Base-by-base conservation (phyloP, 2,113 vertebrate species). In the Amphiprion ocellaris region DNA sequence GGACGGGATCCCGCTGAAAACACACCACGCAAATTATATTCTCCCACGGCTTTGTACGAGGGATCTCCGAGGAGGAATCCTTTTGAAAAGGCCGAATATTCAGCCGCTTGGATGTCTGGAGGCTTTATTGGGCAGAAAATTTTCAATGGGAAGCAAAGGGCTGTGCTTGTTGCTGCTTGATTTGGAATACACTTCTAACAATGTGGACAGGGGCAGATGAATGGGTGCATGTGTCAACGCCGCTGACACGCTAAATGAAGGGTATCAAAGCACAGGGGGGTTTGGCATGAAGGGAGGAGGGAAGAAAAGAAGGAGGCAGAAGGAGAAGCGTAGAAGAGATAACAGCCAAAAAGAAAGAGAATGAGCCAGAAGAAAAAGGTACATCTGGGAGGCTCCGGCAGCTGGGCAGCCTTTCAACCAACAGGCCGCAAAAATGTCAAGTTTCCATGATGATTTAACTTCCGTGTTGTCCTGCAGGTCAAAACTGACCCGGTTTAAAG, bases 211-310 rank as follows among this genome's bases (percentile, higher is more conserved):
- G 77, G 53, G 74, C 6, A 47, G 87, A 78, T 91, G 81, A 89
- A 91, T 89, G 61, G 65, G 46, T n/a, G 28, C 67, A 19, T 86
- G 83, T 91, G 92, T 93, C 90, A 92, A 89, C 85, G 21, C 59
- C 24, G 68, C 81, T 92, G 90, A 92, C 91, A 89, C 3, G 69
- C 71, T 90, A 90, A 93, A 90, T 85, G 91, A 92, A 90, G 91
- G 85, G 89, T 61, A 90, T 92, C 92, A 90, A 92, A 89, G 89
- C 85, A 11, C 54, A 41, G 60, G 68, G 30, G 30, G 30, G 30
- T 26, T 72, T 12, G 55, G 78, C 79, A 76, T 77, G 72, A 72
- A 78, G 77, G 75, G 30, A 73, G 69, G 61, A 69, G 26, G 3
- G 66, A 23, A 62, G 74, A 69, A 30, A 74, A 71, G 67, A 86